Base-by-base conservation (phyloP, 2,797 vertebrate species). In the Chelon labrosus region DNA sequence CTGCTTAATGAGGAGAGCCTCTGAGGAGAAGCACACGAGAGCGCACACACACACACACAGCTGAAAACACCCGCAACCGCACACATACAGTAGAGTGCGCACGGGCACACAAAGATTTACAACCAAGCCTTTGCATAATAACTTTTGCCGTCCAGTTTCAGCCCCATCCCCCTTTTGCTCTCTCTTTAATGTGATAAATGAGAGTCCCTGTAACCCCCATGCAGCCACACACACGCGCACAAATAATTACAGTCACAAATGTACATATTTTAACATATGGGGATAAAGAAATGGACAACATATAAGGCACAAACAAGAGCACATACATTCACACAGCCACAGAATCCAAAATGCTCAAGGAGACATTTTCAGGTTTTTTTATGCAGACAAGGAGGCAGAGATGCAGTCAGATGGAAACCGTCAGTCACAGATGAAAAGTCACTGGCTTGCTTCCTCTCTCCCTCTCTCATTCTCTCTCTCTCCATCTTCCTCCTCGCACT, bases 351-450 rank as follows among this genome's bases (percentile, higher is more conserved):
- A 88, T 44, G 62, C 73, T 87, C 67, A 63, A 67, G 78, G 74
- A 88, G 80, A 79, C 73, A 38, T 77, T 75, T 83, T 77, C 80
- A 86, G 79, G 54, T 55, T 83, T 84, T 82, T 80, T 82, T 76
- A 85, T 87, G 87, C 82, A 91, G 90, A 88, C 72, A 74, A 77
- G 64, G 70, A 83, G 80, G 79, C 86, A 86, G 76, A 79, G 79
- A 88, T 71, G 90, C 90, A 90, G 86, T 90, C 86, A 83, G 72
- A 91, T 84, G 87, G 88, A 91, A 90, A 88, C 70, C 71, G 79
- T 88, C 91, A 91, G 91, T 92, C 91, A 92, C 91, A 93, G 87
- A 92, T 89, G 90, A 91, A 91, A 89, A 90, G 90, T 91, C 91
- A 85, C 83, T 52, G 69, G 77, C 81, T 82, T 83, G 77, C 65